A percentile compares a stretch with the other conserved stretches of the same genome.
Evolutionary conservation across 2,797 vertebrate species (phyloP).

Genomic region (Rhyacichthys aspro): DNA sequence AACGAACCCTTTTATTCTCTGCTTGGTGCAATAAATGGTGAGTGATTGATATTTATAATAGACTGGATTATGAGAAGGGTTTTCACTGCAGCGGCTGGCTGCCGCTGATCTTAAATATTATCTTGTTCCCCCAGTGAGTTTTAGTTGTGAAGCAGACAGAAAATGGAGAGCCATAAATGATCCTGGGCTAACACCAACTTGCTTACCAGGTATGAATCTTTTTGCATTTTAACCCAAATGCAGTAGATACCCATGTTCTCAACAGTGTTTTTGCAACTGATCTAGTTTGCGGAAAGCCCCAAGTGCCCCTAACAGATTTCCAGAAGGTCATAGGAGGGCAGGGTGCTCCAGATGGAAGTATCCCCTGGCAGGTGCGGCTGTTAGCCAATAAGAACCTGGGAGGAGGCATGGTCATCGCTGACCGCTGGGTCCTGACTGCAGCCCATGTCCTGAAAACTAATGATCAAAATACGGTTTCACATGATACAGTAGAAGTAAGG

Average conservation of each 20-base stretch:
- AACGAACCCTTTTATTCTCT: slow-evolving; percentile 73
- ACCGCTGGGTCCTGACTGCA: slow-evolving; percentile 77
- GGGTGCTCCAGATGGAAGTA: slow-evolving; percentile 15
- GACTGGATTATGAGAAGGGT: neutral
- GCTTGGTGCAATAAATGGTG: slow-evolving; percentile 46
- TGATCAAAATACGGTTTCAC: neutral
- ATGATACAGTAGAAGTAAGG: neutral
- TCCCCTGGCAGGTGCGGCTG: slow-evolving; percentile 78
- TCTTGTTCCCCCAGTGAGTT: slow-evolving; percentile 47
- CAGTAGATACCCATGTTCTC: neutral
- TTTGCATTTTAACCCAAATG: neutral
- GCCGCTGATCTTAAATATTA: neutral
- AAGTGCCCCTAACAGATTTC: fast-evolving
- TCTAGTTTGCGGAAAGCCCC: slow-evolving; percentile 76
- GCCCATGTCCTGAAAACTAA: slow-evolving; percentile 59
- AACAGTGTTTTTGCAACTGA: neutral
- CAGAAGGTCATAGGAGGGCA: slow-evolving; percentile 65
- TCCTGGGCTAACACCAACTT: slow-evolving; percentile 44
- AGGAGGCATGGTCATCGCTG: slow-evolving; percentile 74
- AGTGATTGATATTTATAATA: slow-evolving; percentile 16
- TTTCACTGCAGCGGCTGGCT: neutral
- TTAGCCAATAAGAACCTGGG: fast-evolving
- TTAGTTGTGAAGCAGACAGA: slow-evolving; percentile 70
- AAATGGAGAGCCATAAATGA: slow-evolving; percentile 64
- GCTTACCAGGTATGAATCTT: slow-evolving; percentile 66